These are phyloP conservation scores for Xyliphius kryptos DNA, from an alignment of 2,113 vertebrate genomes.

Conservation along the genomic window DNA sequence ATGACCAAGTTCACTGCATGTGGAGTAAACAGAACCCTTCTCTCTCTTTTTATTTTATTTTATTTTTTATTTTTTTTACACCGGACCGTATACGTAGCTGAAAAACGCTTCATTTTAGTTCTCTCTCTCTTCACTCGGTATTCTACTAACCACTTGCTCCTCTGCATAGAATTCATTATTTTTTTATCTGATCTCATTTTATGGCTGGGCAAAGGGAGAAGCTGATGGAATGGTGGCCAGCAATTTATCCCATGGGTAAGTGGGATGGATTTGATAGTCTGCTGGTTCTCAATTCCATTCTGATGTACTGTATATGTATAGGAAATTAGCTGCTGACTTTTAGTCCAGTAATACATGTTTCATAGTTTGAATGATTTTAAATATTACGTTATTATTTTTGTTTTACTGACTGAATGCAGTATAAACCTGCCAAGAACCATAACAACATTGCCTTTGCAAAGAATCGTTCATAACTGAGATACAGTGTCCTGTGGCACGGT, in stretches of 20 bases:
- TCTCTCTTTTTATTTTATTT: too few species aligned
- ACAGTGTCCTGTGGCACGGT: too few species aligned
- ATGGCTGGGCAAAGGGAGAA: slow-evolving; percentile 32
- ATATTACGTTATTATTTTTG: too few species aligned
- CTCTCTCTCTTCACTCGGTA: slow-evolving; percentile 26
- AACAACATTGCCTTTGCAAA: too few species aligned
- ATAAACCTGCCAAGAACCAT: too few species aligned
- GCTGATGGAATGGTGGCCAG: slow-evolving; percentile 38
- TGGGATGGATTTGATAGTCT: slow-evolving; percentile 17
- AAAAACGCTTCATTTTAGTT: slow-evolving; percentile 28
- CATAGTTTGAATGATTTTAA: too few species aligned
- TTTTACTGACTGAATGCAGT: too few species aligned
- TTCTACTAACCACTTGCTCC: slow-evolving; percentile 28
- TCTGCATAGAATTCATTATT: slow-evolving; percentile 46
- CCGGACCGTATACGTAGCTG: slow-evolving; percentile 24
- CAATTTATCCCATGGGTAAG: slow-evolving; percentile 24
- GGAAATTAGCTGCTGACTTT: too few species aligned
- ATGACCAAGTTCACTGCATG: slow-evolving; percentile 39
- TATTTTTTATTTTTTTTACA: slow-evolving; percentile 28
- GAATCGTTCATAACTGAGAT: too few species aligned
- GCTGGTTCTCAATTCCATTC: background rate
- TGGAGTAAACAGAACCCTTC: background rate
- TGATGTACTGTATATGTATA: too few species aligned
- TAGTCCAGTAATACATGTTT: too few species aligned
- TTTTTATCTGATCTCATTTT: slow-evolving; percentile 49